phyloP scores from a whole-genome alignment of 2,888 invertebrate genomes.

The Hirtodrosophila cameraria region DNA sequence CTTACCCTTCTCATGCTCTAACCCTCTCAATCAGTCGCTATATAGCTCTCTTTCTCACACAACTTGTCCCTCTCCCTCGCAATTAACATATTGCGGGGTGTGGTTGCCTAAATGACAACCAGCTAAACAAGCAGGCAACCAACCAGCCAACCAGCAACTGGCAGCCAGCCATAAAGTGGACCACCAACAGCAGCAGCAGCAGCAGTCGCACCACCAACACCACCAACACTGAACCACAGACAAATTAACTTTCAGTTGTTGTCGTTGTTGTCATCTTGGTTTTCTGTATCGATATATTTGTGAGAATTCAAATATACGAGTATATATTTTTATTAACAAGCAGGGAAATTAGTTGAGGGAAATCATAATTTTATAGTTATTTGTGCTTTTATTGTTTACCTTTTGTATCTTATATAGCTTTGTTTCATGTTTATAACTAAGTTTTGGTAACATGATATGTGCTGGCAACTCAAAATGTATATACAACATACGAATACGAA shows the following conservation, averaged over 20 bases:
- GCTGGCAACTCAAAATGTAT: constrained; percentile 50
- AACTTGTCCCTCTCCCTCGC: constrained; percentile 62
- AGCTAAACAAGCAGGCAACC: constrained; percentile 50
- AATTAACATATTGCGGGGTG: constrained; percentile 76
- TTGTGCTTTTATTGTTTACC: constrained; percentile 53
- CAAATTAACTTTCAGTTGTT: constrained; percentile 66
- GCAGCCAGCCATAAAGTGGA: constrained; percentile 76
- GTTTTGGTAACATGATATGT: constrained; percentile 51
- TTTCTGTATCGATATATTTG: constrained; percentile 56
- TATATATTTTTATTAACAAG: constrained; percentile 75
- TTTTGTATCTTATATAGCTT: constrained; percentile 37
- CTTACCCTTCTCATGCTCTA: constrained; percentile 13
- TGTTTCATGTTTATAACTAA: constrained; percentile 48
- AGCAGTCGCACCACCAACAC: constrained; percentile 22
- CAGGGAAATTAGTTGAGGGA: constrained; percentile 70
- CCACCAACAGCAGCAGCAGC: constrained; percentile 70
- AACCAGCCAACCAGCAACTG: constrained; percentile 70
- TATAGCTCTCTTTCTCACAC: constrained; percentile 5
- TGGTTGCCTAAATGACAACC: constrained; percentile 69
- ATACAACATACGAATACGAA: constrained; percentile 20
- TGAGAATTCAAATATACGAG: constrained; percentile 51
- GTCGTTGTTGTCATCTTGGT: constrained; percentile 33
- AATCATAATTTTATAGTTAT: constrained; percentile 77
- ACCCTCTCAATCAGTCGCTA: constrained; percentile 10
- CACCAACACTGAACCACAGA: constrained; percentile 22